phyloP scores from a whole-genome alignment of 2,888 invertebrate species.

The Sicus ferrugineus region DNA sequence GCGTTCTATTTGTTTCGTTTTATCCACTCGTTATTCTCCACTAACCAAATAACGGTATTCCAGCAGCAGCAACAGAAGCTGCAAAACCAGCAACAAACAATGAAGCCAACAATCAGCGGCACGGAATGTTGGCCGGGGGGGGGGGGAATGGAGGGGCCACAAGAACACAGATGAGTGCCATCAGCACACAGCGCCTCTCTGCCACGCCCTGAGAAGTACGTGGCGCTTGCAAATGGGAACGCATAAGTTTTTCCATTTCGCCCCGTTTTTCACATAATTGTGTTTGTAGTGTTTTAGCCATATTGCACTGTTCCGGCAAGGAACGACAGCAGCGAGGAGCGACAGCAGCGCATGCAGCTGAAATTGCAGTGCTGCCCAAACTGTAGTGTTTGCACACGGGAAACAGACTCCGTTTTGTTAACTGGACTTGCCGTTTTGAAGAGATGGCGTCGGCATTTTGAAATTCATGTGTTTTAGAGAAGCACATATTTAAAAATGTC shows the following conservation, averaged over 20 bases:
- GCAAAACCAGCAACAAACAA: conserved; percentile 1
- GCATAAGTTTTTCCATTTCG: conserved; percentile 24
- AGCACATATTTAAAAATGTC: too few species aligned
- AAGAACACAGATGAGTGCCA: not conserved
- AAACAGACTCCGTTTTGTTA: too few species aligned
- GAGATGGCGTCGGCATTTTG: too few species aligned
- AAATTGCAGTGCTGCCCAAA: conserved; percentile 12
- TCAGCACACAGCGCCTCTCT: not conserved
- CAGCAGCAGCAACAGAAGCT: not conserved
- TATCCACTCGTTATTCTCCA: conserved; percentile 18
- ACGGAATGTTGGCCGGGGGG: not conserved
- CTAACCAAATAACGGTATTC: conserved; percentile 28
- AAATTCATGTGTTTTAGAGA: too few species aligned
- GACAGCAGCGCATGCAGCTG: not conserved
- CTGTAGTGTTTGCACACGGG: not conserved
- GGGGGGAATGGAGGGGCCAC: not conserved
- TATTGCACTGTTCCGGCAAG: not conserved
- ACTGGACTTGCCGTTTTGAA: too few species aligned
- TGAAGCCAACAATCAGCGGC: not conserved
- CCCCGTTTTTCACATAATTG: conserved; percentile 29
- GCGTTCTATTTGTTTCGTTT: conserved; percentile 16
- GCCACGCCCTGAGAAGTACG: not conserved
- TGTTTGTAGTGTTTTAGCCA: conserved; percentile 24
- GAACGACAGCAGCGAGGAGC: too few species aligned
- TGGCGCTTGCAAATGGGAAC: too few species aligned